These are phyloP conservation scores for Crenuchus spilurus DNA, from an alignment of 2,797 vertebrate species.

Conservation along the genomic window DNA sequence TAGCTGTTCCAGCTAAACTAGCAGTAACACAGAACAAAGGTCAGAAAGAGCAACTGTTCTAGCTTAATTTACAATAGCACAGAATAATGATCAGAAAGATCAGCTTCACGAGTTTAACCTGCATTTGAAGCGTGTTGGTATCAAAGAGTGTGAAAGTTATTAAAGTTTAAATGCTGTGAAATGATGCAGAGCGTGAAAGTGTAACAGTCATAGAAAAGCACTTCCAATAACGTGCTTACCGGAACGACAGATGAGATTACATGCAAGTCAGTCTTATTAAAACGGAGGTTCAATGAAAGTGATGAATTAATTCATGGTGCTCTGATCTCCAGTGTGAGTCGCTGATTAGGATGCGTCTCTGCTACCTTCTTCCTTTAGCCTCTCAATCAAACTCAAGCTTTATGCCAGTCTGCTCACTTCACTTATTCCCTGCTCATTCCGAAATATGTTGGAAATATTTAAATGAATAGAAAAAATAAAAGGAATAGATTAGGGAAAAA, in stretches of 20 bases:
- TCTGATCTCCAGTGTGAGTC: neutral
- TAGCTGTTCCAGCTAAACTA: too few species aligned
- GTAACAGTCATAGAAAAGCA: neutral
- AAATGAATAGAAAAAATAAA: too few species aligned
- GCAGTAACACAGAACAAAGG: too few species aligned
- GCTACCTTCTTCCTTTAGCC: neutral
- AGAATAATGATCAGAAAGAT: too few species aligned
- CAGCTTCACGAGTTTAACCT: neutral
- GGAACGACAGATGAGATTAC: neutral
- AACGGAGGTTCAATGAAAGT: neutral
- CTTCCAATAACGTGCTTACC: neutral
- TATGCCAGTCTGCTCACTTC: neutral
- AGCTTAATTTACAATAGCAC: too few species aligned
- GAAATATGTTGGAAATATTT: too few species aligned
- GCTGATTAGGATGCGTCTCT: neutral
- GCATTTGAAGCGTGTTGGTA: neutral
- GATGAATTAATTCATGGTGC: constrained; percentile 4
- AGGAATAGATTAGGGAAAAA: too few species aligned
- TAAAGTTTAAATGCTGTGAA: neutral
- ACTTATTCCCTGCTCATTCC: too few species aligned
- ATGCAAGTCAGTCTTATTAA: neutral
- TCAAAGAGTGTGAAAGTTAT: neutral
- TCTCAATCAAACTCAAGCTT: neutral
- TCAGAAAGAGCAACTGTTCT: too few species aligned
- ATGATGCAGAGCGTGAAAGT: neutral